A percentile compares a stretch with the other conserved stretches of the same genome.
Evolutionary conservation across 2,888 invertebrate species (phyloP).

Genomic region (Thelaira solivaga): DNA sequence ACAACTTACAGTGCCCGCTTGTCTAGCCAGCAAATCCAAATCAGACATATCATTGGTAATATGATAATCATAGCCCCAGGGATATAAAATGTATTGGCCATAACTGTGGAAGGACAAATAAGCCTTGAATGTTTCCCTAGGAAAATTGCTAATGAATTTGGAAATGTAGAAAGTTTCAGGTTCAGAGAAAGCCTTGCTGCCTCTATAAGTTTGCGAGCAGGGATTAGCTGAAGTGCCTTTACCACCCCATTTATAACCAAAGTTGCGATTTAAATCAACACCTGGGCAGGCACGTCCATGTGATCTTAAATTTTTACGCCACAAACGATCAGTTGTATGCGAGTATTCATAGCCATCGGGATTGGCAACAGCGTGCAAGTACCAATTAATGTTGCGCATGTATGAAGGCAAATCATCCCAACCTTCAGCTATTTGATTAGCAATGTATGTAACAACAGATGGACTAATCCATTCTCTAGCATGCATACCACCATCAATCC

Average conservation of each 20-base stretch:
- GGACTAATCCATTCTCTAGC: constrained; percentile 94
- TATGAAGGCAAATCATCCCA: constrained; percentile 81
- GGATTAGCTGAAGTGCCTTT: constrained; percentile 89
- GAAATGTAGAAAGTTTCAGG: constrained; percentile 87
- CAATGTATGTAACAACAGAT: constrained; percentile 86
- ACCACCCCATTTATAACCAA: constrained; percentile 92
- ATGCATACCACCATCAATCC: constrained; percentile 89
- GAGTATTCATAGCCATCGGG: constrained; percentile 94
- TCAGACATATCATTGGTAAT: constrained; percentile 84
- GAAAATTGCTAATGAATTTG: constrained; percentile 78
- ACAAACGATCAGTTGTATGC: constrained; percentile 87
- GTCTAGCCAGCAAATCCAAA: constrained; percentile 83
- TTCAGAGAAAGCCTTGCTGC: constrained; percentile 89
- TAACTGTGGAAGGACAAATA: constrained; percentile 90
- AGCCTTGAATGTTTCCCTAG: constrained; percentile 81
- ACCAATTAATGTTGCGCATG: constrained; percentile 90
- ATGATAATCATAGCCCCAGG: constrained; percentile 90
- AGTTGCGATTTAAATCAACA: constrained; percentile 91
- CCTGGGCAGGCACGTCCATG: constrained; percentile 83
- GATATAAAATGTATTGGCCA: constrained; percentile 90
- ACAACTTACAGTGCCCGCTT: constrained; percentile 81
- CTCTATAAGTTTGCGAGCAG: constrained; percentile 89
- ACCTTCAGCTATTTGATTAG: constrained; percentile 83
- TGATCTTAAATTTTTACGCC: constrained; percentile 85
- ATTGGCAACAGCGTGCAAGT: constrained; percentile 85